Conservation (phyloP, 2,113 vertebrate species). For the Hypocryptadius cinnamomeus region DNA sequence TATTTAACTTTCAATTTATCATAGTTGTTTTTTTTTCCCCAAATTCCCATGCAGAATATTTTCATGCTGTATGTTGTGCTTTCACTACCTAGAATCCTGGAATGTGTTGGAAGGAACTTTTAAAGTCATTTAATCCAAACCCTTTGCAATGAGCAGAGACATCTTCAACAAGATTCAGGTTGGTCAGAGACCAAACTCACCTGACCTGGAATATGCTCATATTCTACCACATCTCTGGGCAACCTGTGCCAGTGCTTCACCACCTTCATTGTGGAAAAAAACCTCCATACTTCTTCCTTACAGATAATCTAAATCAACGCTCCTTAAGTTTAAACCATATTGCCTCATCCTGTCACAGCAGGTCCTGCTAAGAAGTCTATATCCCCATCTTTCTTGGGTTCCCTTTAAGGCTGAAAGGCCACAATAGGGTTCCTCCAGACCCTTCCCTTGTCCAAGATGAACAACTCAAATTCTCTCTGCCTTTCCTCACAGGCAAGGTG, state of each 20-base stretch:
- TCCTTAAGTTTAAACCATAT: background rate
- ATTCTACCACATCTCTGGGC: background rate
- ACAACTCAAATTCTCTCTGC: background rate
- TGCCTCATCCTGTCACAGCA: background rate
- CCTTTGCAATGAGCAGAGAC: background rate
- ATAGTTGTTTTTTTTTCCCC: background rate
- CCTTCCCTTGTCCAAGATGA: background rate
- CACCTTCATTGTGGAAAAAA: background rate
- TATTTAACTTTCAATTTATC: background rate
- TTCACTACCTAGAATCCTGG: background rate
- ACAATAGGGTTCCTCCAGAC: background rate
- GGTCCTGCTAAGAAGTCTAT: background rate
- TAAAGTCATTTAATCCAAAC: background rate
- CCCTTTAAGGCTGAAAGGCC: background rate
- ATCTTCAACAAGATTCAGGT: background rate
- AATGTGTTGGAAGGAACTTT: background rate
- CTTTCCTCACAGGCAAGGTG: background rate
- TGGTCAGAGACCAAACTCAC: background rate
- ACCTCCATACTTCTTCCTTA: background rate
- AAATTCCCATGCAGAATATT: background rate
- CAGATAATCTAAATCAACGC: background rate
- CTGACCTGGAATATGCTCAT: background rate
- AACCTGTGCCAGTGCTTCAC: background rate
- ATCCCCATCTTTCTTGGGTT: background rate
- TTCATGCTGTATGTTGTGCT: background rate